Evolutionary conservation across 2,888 invertebrate species (phyloP).

Genomic region (Drosophila imparisetae): DNA sequence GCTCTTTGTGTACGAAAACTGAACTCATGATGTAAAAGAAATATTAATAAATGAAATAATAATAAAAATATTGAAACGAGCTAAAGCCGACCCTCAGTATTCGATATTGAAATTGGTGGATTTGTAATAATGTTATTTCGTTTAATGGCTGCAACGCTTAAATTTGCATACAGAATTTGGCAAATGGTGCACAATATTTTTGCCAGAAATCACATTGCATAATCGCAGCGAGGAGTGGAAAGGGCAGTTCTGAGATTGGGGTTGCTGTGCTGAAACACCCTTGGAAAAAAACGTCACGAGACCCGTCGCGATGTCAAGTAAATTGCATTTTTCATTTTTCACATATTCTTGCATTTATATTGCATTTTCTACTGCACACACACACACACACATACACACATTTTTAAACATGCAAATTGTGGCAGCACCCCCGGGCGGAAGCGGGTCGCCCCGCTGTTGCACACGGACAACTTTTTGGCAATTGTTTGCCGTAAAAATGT

Average conservation of each 20-base stretch:
- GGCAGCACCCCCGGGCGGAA: constrained; percentile 26
- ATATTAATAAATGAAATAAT: constrained; percentile 23
- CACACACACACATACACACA: constrained; percentile 4
- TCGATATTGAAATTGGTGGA: constrained; percentile 19
- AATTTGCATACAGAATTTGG: constrained; percentile 81
- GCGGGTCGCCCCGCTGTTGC: constrained; percentile 26
- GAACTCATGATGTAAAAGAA: constrained; percentile 4
- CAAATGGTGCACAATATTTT: constrained; percentile 45
- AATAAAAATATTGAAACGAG: constrained; percentile 15
- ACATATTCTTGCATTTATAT: constrained; percentile 47
- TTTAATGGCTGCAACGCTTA: constrained; percentile 73
- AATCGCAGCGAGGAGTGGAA: constrained; percentile 1
- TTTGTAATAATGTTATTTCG: constrained; percentile 69
- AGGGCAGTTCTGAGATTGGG: constrained; percentile 2
- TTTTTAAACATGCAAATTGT: constrained; percentile 60
- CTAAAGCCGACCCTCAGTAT: constrained; percentile 6
- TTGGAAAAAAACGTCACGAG: constrained; percentile 37
- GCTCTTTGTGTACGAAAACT: constrained; percentile 43
- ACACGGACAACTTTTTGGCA: constrained; percentile 43
- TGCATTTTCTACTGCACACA: constrained; percentile 38
- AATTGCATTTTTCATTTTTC: constrained; percentile 79
- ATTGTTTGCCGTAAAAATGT: constrained; percentile 60
- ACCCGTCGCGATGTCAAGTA: constrained; percentile 60
- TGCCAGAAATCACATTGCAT: constrained; percentile 28
- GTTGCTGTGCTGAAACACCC: constrained; percentile 37